A percentile compares a stretch with the other conserved stretches of the same genome.
Conservation (phyloP, 2,797 vertebrate genomes). For the Pipistrellus pipistrellus region DNA sequence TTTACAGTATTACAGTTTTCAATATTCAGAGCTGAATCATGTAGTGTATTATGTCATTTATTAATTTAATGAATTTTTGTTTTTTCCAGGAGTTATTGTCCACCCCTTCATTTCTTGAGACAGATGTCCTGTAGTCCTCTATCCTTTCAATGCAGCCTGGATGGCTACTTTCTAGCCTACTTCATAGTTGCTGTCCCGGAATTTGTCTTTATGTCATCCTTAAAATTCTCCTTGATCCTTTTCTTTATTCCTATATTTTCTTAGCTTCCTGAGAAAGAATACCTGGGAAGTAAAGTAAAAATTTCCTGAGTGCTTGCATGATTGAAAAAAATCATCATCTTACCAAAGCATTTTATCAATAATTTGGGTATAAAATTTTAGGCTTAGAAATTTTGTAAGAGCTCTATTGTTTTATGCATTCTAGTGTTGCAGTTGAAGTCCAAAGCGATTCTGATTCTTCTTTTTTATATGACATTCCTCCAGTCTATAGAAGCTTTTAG, state of each 20-base stretch:
- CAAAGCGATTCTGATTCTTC: not conserved
- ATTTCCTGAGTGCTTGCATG: conserved; percentile 8
- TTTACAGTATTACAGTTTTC: conserved; percentile 33
- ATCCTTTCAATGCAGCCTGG: not conserved
- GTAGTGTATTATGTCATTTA: conserved; percentile 1
- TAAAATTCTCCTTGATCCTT: conserved; percentile 44
- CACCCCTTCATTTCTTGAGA: conserved; percentile 37
- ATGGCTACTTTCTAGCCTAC: conserved; percentile 15
- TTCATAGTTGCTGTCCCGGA: conserved; percentile 15
- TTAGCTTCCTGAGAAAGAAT: conserved; percentile 32
- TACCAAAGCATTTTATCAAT: not conserved
- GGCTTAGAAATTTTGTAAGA: conserved; percentile 28
- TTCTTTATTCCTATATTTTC: not conserved
- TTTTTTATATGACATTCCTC: not conserved
- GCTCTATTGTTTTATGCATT: conserved; percentile 25
- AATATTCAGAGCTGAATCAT: conserved; percentile 43
- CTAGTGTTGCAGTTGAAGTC: not conserved
- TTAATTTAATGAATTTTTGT: conserved; percentile 18
- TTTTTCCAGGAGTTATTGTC: conserved; percentile 40
- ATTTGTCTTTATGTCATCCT: conserved; percentile 27
- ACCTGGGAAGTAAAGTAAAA: conserved; percentile 12
- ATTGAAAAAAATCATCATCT: not conserved
- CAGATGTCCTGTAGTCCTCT: not conserved
- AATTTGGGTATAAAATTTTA: conserved; percentile 52
- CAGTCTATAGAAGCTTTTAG: conserved; percentile 12